Base-by-base conservation (phyloP, 1,140 invertebrate species). In the Drosophila malerkotliana region DNA sequence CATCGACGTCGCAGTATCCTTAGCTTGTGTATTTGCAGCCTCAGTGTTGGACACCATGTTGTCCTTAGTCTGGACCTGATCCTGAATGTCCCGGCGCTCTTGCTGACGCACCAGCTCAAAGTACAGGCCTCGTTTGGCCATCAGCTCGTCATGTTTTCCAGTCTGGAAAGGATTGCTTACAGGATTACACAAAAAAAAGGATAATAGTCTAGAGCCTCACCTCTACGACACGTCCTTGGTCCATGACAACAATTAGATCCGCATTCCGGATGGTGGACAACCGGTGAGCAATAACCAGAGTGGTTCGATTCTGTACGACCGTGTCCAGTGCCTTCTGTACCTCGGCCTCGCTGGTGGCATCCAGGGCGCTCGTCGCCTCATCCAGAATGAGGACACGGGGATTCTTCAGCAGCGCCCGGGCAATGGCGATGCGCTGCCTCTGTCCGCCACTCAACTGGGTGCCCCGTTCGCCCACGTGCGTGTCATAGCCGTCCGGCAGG, bases 301-400 rank as follows among this genome's bases (percentile, higher is more conserved):
- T 96, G 1, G 97, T 98, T 62, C 97, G 94, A 18, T 96, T 96
- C 79, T 94, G 93, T 0, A 95, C 93, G 4, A 95, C 96, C 47
- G 94, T 93, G 80, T 98, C 97, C 14, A 98, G 92, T 0, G 97
- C 96, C 48, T 94, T 94, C 88, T 98, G 97, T 1, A 98, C 97
- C 47, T 97, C 93, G 90, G 95, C 95, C 92, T 98, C 97, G 61
- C 97, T 97, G 79, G 97, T 96, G 7, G 97, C 95, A 93, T 98
- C 97, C 56, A 98, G 92, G 0, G 97, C 97, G 93, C 97, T 98
- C 4, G 97, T 98, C 15, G 97, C 97, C 93, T 98, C 97, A 93
- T 98, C 97, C 34, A 98, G 90, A 75, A 98, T 95, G 44, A 98
- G 93, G 72, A 98, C 94, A 14, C 94, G 94, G 0, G 97, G 98